Conservation (phyloP, 2,113 vertebrate species). For the Acrocephalus kingi region DNA sequence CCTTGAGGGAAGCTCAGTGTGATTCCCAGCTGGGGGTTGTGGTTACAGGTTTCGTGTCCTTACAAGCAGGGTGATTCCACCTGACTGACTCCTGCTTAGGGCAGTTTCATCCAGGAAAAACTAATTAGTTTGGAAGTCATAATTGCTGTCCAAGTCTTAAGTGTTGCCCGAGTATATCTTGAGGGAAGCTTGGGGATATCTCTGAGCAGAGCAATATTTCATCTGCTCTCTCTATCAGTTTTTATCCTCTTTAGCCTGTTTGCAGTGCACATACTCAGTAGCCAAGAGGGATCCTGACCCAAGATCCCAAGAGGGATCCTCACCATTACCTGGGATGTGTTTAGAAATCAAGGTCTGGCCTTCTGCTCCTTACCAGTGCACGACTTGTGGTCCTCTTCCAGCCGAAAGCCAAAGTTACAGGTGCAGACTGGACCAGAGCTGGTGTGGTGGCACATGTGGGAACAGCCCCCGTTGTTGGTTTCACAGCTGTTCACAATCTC, state of each 20-base stretch:
- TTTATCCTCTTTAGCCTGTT: background rate
- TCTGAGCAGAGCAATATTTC: background rate
- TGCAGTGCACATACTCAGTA: fast-evolving
- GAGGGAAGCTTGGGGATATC: background rate
- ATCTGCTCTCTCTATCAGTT: background rate
- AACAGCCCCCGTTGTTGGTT: constrained; percentile 85
- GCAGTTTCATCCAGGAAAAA: background rate
- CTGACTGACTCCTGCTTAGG: background rate
- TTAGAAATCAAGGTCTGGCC: fast-evolving
- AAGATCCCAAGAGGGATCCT: background rate
- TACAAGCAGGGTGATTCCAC: background rate
- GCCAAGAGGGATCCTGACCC: background rate
- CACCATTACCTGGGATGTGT: fast-evolving
- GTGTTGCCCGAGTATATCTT: background rate
- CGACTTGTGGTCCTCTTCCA: constrained; percentile 84
- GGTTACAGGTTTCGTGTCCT: background rate
- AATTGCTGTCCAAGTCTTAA: background rate
- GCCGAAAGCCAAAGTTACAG: constrained; percentile 84
- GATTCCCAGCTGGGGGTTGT: background rate
- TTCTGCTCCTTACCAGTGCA: constrained; percentile 79
- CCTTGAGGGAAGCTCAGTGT: background rate
- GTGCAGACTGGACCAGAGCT: constrained; percentile 82
- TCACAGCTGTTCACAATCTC: constrained; percentile 97
- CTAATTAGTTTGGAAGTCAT: background rate
- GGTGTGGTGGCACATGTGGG: constrained; percentile 87